Base-by-base conservation (phyloP, 1,140 invertebrate genomes). In the Nomia melanderi region DNA sequence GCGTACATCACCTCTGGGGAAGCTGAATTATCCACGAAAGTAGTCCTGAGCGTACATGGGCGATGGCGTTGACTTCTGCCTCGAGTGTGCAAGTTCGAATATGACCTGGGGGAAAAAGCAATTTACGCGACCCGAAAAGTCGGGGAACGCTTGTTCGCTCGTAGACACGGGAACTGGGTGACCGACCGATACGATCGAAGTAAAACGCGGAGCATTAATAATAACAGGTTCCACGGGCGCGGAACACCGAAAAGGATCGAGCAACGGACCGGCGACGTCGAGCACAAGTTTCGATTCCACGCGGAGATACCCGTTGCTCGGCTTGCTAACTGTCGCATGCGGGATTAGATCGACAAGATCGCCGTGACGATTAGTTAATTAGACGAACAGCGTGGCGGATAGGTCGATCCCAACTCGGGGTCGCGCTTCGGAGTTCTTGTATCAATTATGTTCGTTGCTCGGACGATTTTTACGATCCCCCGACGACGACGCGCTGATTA, bases 331-430 rank as follows among this genome's bases (percentile, higher is more conserved):
- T 77, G 71, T 82, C 76, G 79, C 71, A 66, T 47, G 56, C 29
- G 12, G 81, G 29, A 83, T 83, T 83, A 83, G 72, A 84, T 79
- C 77, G 81, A 84, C 83, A 79, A 84, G 81, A 84, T 84, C 62
- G 39, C 23, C 33, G 53, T 53, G 65, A 65, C 63, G 71, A 83
- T 79, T 79, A 69, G 71, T 84, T 84, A 84, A 84, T 84, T 84
- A 83, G 72, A 84, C 80, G 82, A 69, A 63, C 71, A 76, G 67
- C 44, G 47, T 39, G 56, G 25, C 36, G 39, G 29, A 44, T 41
- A 57, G 50, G 41, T 5, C 17, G 36, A 41, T 20, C 25, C 60
- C 65, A 75, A 82, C 81, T 53, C 39, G 25, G 17, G 20, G 41
- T 66, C 72, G 47, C 36, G 80, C 54, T 65, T 69, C 56, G 11